Evolutionary conservation across 2,113 vertebrate genomes (phyloP).

Genomic region (Rattus rattus): DNA sequence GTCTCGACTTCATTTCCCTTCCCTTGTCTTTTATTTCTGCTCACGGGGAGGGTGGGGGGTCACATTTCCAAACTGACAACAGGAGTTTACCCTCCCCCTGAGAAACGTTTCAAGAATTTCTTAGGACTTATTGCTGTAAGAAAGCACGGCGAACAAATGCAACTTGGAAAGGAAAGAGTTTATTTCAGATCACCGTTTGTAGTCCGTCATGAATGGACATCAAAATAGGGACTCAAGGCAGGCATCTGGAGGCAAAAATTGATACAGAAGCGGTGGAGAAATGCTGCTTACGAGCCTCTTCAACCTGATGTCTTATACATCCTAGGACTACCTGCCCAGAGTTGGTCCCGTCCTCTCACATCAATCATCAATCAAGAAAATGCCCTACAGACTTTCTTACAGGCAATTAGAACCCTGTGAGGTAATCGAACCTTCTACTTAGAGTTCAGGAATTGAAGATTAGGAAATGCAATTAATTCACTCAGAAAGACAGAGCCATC

Average conservation of each 20-base stretch:
- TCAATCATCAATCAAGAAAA: background rate
- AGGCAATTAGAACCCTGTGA: background rate
- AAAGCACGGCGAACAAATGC: background rate
- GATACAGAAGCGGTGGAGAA: background rate
- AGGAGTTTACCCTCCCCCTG: too few relatives aligned
- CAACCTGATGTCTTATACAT: background rate
- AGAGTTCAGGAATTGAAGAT: background rate
- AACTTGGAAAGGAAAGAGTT: background rate
- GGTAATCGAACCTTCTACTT: background rate
- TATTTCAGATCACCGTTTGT: background rate
- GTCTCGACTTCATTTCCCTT: background rate
- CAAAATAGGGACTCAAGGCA: background rate
- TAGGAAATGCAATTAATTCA: constrained; percentile 7
- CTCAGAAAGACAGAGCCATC: background rate
- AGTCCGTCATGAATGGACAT: background rate
- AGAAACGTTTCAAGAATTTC: background rate
- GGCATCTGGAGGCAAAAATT: background rate
- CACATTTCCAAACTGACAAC: background rate
- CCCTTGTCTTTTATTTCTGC: background rate
- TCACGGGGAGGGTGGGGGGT: background rate
- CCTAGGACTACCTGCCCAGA: background rate
- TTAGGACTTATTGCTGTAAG: background rate
- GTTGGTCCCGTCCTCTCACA: background rate
- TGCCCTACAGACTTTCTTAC: background rate
- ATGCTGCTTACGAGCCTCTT: background rate